Base-by-base conservation (phyloP, 2,797 vertebrate genomes). In the Sebastes goodei region DNA sequence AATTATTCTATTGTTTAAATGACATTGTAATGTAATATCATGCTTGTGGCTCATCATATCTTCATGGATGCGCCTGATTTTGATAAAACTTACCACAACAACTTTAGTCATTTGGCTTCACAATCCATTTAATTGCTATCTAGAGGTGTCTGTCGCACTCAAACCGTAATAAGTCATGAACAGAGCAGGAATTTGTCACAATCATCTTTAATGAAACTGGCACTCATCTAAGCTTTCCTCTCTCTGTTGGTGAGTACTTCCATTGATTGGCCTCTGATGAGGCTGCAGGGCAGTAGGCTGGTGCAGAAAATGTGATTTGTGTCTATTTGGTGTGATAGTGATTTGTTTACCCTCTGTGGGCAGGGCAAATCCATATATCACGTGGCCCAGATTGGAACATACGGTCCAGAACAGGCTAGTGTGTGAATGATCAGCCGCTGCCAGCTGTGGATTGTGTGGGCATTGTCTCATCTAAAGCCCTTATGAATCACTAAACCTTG, bases 181-280 rank as follows among this genome's bases (percentile, higher is more conserved):
- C 78, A 71, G 85, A 76, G 79, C 78, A 87, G 83, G 78, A 77
- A 82, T 88, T 87, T 82, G 77, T 92, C 83, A 89, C 84, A 89
- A 84, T 89, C 76, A 89, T 85, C 68, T 85, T 81, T 90, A 89
- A 90, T 90, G 83, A 91, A 86, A 88, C 84, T 71, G 73, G 73
- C 75, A 79, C 90, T 92, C 76, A 84, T 82, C 81, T 83, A 72
- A 75, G 82, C 86, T 76, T 42, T 89, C 42, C 74, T 71, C 73
- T 71, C 80, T 70, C 78, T 78, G 76, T 70, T 86, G 85, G 81
- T 71, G 78, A 91, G 87, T 77, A 66, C 81, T 87, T 80, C 35
- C 67, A 89, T 89, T 92, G 90, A 94, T 90, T 93, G 85, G 78
- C 81, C 67, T 87, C 74, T 91, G 90, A 94, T 90, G 88, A 92